Evolutionary conservation across 1,140 invertebrate species (phyloP).

Genomic region (Cryptotermes secundus): DNA sequence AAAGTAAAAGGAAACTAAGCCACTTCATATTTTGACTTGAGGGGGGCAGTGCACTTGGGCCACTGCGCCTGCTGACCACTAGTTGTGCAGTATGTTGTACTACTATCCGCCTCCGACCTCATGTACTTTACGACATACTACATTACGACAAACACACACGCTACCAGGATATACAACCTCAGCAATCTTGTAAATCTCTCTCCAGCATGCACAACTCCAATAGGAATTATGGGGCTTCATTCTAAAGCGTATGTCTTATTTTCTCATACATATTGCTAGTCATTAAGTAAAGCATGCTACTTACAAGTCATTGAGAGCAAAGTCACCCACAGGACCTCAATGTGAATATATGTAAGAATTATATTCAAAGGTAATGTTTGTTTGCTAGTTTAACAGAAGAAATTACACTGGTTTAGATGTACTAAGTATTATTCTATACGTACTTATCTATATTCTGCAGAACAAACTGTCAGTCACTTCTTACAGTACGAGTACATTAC

Average conservation of each 20-base stretch:
- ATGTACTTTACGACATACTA: not conserved
- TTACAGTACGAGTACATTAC: too few species aligned
- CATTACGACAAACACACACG: not conserved
- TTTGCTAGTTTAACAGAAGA: too few species aligned
- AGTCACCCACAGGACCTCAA: not conserved
- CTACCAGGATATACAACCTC: not conserved
- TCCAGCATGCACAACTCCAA: not conserved
- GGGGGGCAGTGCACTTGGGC: not conserved
- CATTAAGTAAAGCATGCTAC: not conserved
- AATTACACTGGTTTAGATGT: too few species aligned
- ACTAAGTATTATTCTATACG: too few species aligned
- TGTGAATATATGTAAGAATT: too few species aligned
- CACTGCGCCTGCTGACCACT: not conserved
- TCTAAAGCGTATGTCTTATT: not conserved
- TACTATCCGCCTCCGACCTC: not conserved
- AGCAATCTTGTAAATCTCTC: not conserved
- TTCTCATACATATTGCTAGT: not conserved
- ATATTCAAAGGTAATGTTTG: too few species aligned
- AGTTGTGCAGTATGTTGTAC: not conserved
- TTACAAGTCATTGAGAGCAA: not conserved
- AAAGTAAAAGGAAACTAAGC: not conserved
- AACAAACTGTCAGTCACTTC: too few species aligned
- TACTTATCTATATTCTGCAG: too few species aligned
- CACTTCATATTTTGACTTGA: not conserved
- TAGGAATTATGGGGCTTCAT: not conserved